Evolutionary conservation across 2,113 vertebrate genomes (phyloP).

Genomic region (Pseudolaguvia tuberculata): DNA sequence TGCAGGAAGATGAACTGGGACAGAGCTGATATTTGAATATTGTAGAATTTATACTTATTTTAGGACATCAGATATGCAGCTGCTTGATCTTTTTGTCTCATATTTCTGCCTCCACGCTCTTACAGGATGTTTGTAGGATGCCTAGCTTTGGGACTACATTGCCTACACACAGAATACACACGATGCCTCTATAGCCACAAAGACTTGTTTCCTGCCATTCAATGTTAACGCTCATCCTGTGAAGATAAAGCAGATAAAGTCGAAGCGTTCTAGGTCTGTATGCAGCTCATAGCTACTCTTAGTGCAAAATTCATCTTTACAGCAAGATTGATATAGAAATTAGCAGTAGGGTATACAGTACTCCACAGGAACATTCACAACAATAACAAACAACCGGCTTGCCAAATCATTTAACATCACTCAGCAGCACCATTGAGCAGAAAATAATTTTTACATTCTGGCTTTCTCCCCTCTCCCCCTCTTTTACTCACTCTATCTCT

Average conservation of each 20-base stretch:
- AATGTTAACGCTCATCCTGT: conserved; percentile 40
- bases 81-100: neutral
- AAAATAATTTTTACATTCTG: neutral
- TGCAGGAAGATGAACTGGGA: neutral
- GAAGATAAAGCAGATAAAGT: conserved; percentile 28
- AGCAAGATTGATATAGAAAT: neutral
- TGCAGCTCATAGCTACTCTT: neutral
- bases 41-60: no score
- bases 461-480: neutral
- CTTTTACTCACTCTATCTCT: neutral
- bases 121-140: conserved; percentile 32
- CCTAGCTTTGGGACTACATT: neutral
- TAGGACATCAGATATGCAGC: no score
- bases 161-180: neutral
- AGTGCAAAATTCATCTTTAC: neutral
- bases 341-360: neutral
- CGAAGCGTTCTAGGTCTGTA: neutral
- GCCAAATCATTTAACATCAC: neutral
- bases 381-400: conserved; percentile 3
- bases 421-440: no score
- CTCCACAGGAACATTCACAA: conserved; percentile 19
- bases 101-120: neutral
- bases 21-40: neutral
- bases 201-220: conserved; percentile 34
- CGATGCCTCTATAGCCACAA: conserved; percentile 5